Evolutionary conservation across 2,113 vertebrate genomes (phyloP).

Genomic region (Paralichthys olivaceus): DNA sequence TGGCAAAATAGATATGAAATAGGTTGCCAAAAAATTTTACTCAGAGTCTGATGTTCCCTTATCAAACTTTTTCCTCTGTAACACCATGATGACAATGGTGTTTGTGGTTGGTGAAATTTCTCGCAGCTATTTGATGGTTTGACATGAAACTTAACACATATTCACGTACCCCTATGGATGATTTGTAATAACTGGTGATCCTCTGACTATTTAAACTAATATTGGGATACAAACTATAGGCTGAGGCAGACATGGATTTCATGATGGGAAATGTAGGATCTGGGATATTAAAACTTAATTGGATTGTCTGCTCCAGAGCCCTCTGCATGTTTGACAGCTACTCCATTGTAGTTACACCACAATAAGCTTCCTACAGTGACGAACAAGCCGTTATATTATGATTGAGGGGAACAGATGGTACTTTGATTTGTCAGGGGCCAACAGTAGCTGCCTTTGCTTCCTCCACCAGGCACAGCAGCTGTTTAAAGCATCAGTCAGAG

Average conservation of each 20-base stretch:
- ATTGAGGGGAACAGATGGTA: constrained; percentile 39
- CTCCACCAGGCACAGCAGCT: constrained; percentile 59
- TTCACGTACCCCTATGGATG: background rate
- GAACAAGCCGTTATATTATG: constrained; percentile 31
- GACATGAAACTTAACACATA: background rate
- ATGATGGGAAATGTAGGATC: too few species aligned
- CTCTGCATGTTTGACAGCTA: constrained; percentile 17
- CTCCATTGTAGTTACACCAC: constrained; percentile 28
- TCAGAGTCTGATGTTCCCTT: too few species aligned
- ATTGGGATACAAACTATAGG: too few species aligned
- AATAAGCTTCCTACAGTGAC: constrained; percentile 49
- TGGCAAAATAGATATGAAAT: background rate
- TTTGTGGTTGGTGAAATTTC: background rate
- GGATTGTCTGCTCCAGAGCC: background rate
- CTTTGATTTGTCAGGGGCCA: constrained; percentile 53
- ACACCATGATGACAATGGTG: background rate
- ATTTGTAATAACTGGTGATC: background rate
- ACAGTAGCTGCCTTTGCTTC: constrained; percentile 60
- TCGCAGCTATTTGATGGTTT: background rate
- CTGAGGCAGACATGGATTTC: too few species aligned
- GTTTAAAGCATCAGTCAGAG: constrained; percentile 72
- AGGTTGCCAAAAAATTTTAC: too few species aligned
- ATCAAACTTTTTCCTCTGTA: background rate
- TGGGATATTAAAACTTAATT: background rate
- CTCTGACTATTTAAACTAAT: too few species aligned